Percentiles rank a stretch among this genome's conserved stretches.
Conservation (phyloP, 92 coral and sea anemone genomes). For the Pocillopora meandrina region DNA sequence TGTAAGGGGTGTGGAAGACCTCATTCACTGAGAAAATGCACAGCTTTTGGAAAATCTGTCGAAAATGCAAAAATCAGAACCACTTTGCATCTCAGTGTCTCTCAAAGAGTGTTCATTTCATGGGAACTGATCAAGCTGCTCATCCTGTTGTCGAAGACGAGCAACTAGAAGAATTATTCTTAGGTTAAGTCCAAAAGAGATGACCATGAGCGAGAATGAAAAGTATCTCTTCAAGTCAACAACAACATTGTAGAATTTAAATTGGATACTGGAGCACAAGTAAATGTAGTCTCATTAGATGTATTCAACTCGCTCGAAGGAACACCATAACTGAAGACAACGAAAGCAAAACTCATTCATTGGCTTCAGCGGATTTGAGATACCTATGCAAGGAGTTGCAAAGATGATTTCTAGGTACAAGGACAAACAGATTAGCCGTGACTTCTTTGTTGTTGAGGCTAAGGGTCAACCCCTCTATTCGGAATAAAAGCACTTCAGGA, state of each 20-base stretch:
- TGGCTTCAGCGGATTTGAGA: not conserved
- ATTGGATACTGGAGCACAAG: constrained; percentile 5
- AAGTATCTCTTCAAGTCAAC: not conserved
- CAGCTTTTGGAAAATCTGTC: constrained; percentile 46
- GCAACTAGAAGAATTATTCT: not conserved
- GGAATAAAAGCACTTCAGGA: not conserved
- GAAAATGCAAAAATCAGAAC: constrained; percentile 27
- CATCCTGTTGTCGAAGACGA: not conserved
- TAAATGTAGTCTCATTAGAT: not conserved
- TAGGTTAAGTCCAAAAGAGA: no score
- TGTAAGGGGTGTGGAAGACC: constrained; percentile 37
- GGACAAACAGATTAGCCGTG: not conserved
- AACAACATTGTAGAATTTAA: not conserved
- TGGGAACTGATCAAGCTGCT: not conserved
- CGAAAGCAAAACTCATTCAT: not conserved
- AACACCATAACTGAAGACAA: not conserved
- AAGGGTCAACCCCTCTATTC: constrained; percentile 6
- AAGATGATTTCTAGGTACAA: not conserved
- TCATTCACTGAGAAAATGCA: constrained; percentile 41
- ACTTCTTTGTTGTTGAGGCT: constrained; percentile 14
- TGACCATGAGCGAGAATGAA: no score
- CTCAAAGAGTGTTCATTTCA: not conserved
- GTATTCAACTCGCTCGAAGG: not conserved
- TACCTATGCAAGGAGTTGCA: not conserved
- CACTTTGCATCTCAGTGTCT: constrained; percentile 59